Conservation (phyloP, 2,888 invertebrate genomes). For the Holacanthella duospinosa region DNA sequence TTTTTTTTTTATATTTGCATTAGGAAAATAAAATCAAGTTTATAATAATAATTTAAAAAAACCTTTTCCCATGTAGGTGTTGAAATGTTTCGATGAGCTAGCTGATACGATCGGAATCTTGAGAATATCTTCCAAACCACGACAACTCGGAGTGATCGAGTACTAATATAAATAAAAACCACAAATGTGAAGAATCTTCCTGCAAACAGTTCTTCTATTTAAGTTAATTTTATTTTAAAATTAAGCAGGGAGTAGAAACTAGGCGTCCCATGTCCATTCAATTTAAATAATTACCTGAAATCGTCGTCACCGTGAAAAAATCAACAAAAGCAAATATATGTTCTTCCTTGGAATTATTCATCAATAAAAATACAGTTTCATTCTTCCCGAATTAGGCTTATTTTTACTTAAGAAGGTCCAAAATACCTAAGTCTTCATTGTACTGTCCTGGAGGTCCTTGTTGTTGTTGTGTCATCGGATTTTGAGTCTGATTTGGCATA, state of each 20-base stretch:
- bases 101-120: background rate
- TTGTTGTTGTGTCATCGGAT: conserved; percentile 53
- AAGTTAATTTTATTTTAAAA: too few relatives aligned
- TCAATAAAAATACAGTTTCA: too few relatives aligned
- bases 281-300: too few relatives aligned
- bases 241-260: too few relatives aligned
- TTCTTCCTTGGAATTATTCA: too few relatives aligned
- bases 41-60: background rate
- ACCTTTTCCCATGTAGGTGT: background rate
- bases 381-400: too few relatives aligned
- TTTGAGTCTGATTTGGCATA: conserved; percentile 20
- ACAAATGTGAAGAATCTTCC: too few relatives aligned
- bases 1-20: background rate
- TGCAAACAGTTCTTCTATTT: too few relatives aligned
- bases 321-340: too few relatives aligned
- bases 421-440: conserved; percentile 47
- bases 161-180: background rate
- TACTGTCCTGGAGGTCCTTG: conserved; percentile 13
- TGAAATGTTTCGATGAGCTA: conserved; percentile 10
- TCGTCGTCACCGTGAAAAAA: too few relatives aligned
- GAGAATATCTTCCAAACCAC: background rate
- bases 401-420: conserved; percentile 44
- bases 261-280: too few relatives aligned
- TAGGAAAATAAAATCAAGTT: too few relatives aligned
- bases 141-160: background rate